Base-by-base conservation (phyloP, 2,888 invertebrate genomes). In the Doris montereyensis region DNA sequence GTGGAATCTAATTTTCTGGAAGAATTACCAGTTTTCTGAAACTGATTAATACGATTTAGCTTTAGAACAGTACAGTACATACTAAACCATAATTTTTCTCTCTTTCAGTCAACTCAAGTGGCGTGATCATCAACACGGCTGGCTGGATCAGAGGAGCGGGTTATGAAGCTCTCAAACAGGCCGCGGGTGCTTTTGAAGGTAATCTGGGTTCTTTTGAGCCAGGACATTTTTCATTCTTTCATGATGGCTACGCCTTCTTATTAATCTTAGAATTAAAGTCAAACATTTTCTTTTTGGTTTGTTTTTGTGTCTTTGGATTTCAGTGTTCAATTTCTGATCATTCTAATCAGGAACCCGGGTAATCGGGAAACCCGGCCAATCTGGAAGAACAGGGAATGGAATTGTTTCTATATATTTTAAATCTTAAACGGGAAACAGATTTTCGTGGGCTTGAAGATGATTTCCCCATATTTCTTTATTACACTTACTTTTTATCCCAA, bases 61-160 rank as follows among this genome's bases (percentile, higher is more conserved):
- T 17, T 8, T 65, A 21, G 10, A 13, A 13, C 24, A 10, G 21
- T 21, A 8, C 10, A 21, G 21, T 13, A 21, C 8, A 8, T 65
- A 65, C 13, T 8, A 65, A 13, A 65, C 8, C 21, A 10, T 21
- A 13, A 10, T 30, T 72, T 8, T 24, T 24, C 13, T 32, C 26
- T 24, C 24, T 21, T n/a, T 52, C 83, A 91, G 92, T 91, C 5
- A 91, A 91, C 82, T 85, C 89, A 8, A 92, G 93, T 1, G 99
- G 99, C 0, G 95, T 96, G 1, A 94, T 99, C 52, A 97, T 99
- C 84, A 99, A 99, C 91, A 99, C 99, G 0, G 97, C 98, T 86
- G 99, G 99, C 0, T 99, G 98, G 98, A 95, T 98, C 1, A 97
- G 97, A 91, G 96, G 95, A 0, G 95, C 94, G 0, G 99, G 98